A percentile compares a stretch with the other conserved stretches of the same genome.
These are phyloP conservation scores for Andrena flavipes DNA, from an alignment of 2,888 invertebrate species.

Conservation along the genomic window DNA sequence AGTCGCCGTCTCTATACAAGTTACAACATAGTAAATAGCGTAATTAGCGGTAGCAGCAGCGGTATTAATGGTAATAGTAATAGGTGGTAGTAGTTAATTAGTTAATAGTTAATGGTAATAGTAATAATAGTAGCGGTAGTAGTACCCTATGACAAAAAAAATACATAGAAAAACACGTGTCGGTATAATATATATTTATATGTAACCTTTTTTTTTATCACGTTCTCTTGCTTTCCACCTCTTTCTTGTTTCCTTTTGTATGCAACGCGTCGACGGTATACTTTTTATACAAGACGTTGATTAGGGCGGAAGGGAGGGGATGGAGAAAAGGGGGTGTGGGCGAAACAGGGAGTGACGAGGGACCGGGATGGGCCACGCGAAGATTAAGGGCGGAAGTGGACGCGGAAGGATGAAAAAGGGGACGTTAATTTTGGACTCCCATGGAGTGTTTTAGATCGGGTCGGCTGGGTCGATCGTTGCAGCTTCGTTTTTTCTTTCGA, in stretches of 20 bases:
- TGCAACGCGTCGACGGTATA: constrained; percentile 53
- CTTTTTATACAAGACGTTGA: constrained; percentile 43
- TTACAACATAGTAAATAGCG: constrained; percentile 58
- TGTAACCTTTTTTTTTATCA: constrained; percentile 67
- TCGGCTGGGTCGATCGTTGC: constrained; percentile 26
- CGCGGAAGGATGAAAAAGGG: not conserved
- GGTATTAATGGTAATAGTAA: constrained; percentile 53
- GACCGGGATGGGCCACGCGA: not conserved
- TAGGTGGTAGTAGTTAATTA: constrained; percentile 54
- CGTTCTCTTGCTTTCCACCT: constrained; percentile 65
- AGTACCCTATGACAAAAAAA: constrained; percentile 68
- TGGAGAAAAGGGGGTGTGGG: constrained; percentile 28
- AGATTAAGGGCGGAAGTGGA: not conserved
- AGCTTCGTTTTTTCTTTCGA: not conserved
- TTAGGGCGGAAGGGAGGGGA: not conserved
- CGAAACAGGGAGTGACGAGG: not conserved
- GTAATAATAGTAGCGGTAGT: constrained; percentile 59
- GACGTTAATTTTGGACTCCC: not conserved
- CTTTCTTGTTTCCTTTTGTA: constrained; percentile 55
- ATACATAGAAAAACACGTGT: constrained; percentile 75
- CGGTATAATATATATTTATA: constrained; percentile 70
- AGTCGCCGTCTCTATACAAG: constrained; percentile 47
- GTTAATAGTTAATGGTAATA: constrained; percentile 57
- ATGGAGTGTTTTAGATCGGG: not conserved
- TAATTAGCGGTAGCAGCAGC: constrained; percentile 46